Percentiles rank a stretch among this genome's conserved stretches.
Evolutionary conservation across 2,797 vertebrate genomes (phyloP).

Genomic region (Orestias chungarensis): DNA sequence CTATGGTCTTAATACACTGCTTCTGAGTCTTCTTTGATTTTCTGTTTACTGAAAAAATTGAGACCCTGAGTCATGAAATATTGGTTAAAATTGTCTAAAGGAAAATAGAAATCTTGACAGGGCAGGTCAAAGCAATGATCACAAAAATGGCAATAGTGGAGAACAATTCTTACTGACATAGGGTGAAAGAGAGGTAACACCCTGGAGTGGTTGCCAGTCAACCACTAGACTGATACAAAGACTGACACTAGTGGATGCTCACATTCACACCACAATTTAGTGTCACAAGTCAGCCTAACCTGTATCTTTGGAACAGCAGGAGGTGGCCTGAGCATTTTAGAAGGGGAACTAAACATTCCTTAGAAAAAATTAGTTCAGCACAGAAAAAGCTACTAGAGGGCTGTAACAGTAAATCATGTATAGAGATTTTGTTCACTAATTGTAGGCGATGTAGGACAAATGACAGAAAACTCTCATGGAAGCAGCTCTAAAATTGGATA

Average conservation of each 20-base stretch:
- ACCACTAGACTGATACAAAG: constrained; percentile 6
- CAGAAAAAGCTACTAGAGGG: neutral
- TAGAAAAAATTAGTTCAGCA: neutral
- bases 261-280: constrained; percentile 11
- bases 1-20: too few relatives aligned
- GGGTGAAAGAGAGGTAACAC: constrained; percentile 9
- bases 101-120: neutral
- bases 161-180: constrained; percentile 20
- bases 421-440: neutral
- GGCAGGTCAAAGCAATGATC: neutral
- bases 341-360: too few relatives aligned
- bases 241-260: constrained; percentile 21
- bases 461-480: too few relatives aligned
- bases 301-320: neutral
- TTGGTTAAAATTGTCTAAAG: neutral
- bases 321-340: neutral
- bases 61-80: neutral
- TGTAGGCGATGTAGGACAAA: too few relatives aligned
- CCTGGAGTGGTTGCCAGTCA: constrained; percentile 13
- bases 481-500: too few relatives aligned
- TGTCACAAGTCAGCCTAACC: constrained; percentile 13
- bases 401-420: neutral
- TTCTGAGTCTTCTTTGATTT: neutral
- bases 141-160: neutral
- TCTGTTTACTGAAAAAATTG: neutral